phyloP scores from a whole-genome alignment of 2,888 invertebrate species.

The Spatulosminthurus flaviceps region DNA sequence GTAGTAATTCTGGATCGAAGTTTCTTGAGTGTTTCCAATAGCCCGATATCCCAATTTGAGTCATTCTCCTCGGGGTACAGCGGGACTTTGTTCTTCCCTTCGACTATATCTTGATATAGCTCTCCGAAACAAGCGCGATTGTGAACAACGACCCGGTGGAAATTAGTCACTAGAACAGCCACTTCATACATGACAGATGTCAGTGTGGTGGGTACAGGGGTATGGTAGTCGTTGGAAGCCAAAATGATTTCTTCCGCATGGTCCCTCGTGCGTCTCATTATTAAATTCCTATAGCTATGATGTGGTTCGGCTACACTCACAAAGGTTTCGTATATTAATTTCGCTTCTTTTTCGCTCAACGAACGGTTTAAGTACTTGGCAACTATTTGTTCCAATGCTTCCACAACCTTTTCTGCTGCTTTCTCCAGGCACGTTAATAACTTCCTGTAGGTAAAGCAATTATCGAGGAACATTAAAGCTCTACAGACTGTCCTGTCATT shows the following conservation, averaged over 20 bases:
- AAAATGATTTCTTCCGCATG: slow-evolving; percentile 42
- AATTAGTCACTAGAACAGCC: slow-evolving; percentile 28
- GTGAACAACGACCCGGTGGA: slow-evolving; percentile 35
- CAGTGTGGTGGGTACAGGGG: slow-evolving; percentile 32
- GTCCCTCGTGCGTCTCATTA: slow-evolving; percentile 28
- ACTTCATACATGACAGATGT: slow-evolving; percentile 36
- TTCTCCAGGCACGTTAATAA: slow-evolving; percentile 26
- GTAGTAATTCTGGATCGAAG: slow-evolving; percentile 25
- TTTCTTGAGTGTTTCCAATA: slow-evolving; percentile 32
- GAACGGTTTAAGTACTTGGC: slow-evolving; percentile 12
- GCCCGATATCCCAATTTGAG: slow-evolving; percentile 31
- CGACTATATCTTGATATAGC: slow-evolving; percentile 30
- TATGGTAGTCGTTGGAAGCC: slow-evolving; percentile 34
- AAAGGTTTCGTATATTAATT: neutral
- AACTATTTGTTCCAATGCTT: slow-evolving; percentile 1
- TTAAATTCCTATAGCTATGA: slow-evolving; percentile 22
- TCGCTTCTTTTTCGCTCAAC: neutral
- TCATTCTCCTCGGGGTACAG: slow-evolving; percentile 16
- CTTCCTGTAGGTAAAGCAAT: neutral
- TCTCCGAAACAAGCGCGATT: slow-evolving; percentile 35
- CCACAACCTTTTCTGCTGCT: slow-evolving; percentile 22
- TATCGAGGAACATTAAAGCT: no score
- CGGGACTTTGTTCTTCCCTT: slow-evolving; percentile 2
- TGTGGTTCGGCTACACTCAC: slow-evolving; percentile 12
- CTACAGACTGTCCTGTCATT: no score